Percentiles rank a stretch among this genome's conserved stretches.
phyloP scores from a whole-genome alignment of 2,797 vertebrate species.

The Cichlasoma orientale region DNA sequence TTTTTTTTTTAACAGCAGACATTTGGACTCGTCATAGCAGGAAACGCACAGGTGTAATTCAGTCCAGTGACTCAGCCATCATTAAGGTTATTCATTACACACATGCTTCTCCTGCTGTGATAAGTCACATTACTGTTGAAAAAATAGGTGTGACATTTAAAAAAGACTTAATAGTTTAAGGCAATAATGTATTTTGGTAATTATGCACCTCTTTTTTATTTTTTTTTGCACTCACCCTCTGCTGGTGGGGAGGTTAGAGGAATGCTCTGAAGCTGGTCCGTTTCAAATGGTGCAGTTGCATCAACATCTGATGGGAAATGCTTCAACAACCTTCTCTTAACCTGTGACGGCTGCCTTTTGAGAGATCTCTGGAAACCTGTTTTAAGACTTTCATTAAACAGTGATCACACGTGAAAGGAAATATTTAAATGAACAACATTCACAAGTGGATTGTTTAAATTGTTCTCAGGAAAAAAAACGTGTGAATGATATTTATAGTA shows the following conservation, averaged over 20 bases:
- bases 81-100: not conserved
- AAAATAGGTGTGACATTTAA: no score
- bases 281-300: no score
- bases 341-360: not conserved
- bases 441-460: not conserved
- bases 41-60: not conserved
- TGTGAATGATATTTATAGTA: conserved; percentile 22
- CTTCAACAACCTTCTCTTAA: not conserved
- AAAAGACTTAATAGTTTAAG: no score
- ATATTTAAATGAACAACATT: not conserved
- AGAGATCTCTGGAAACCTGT: not conserved
- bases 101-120: not conserved
- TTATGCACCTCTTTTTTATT: no score
- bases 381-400: not conserved
- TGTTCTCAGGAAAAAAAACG: conserved; percentile 1
- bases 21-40: not conserved
- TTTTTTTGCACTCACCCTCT: no score
- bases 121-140: not conserved
- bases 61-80: not conserved
- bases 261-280: no score
- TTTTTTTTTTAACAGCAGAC: not conserved
- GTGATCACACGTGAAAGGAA: not conserved
- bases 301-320: no score
- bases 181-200: no score
- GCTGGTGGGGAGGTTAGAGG: no score